Percentiles rank a stretch among this genome's conserved stretches.
phyloP scores from a whole-genome alignment of 2,797 vertebrate species.

The Champsocephalus esox region DNA sequence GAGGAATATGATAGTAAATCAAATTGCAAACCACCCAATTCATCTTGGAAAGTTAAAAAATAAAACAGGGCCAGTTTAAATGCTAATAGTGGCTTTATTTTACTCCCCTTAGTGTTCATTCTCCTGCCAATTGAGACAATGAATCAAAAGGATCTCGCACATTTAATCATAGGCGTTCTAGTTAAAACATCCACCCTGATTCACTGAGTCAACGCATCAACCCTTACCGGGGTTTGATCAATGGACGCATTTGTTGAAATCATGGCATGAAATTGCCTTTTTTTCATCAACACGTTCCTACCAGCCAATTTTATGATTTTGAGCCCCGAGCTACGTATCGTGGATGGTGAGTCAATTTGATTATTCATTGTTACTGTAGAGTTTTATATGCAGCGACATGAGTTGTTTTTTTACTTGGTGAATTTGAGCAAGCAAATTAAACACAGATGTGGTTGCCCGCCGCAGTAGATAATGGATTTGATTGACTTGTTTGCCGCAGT shows the following conservation, averaged over 20 bases:
- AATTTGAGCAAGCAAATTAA: constrained; percentile 26
- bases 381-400: constrained; percentile 30
- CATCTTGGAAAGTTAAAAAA: constrained; percentile 36
- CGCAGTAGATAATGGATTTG: constrained; percentile 28
- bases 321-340: constrained; percentile 45
- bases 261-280: constrained; percentile 69
- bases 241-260: constrained; percentile 70
- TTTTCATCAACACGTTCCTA: constrained; percentile 41
- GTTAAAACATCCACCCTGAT: constrained; percentile 69
- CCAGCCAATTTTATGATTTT: constrained; percentile 36
- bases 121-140: constrained; percentile 46
- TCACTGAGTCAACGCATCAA: constrained; percentile 64
- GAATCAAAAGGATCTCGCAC: constrained; percentile 63
- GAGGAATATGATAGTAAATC: constrained; percentile 62
- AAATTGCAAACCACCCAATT: constrained; percentile 54
- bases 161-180: constrained; percentile 62
- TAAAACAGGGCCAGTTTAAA: constrained; percentile 48
- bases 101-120: constrained; percentile 39
- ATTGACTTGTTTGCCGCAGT: constrained; percentile 35
- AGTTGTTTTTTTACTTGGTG: constrained; percentile 26
- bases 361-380: constrained; percentile 45
- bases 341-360: constrained; percentile 38
- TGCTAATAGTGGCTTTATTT: constrained; percentile 65
- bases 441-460: constrained; percentile 32
- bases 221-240: constrained; percentile 64